These are phyloP conservation scores for Sweltsa coloradensis DNA, from an alignment of 1,140 invertebrate genomes.

Conservation along the genomic window DNA sequence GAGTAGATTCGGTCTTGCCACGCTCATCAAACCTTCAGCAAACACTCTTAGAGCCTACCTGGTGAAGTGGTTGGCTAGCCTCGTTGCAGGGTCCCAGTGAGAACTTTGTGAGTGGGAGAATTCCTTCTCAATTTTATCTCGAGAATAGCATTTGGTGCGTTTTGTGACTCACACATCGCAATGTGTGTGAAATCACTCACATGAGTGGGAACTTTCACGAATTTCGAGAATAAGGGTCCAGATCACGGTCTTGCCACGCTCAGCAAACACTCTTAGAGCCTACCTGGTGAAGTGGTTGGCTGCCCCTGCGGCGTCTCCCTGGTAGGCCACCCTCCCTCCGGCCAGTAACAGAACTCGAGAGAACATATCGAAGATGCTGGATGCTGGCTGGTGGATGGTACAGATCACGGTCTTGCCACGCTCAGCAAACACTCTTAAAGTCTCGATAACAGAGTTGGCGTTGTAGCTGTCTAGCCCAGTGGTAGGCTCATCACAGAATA, in stretches of 20 bases:
- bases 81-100: conserved; percentile 62
- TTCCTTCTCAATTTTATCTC: too few relatives aligned
- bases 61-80: conserved; percentile 68
- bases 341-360: conserved; percentile 66
- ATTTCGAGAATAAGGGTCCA: conserved; percentile 90
- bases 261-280: neutral
- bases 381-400: conserved; percentile 96
- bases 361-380: conserved; percentile 79
- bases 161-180: too few relatives aligned
- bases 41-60: conserved; percentile 33
- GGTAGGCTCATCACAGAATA: conserved; percentile 96
- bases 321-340: conserved; percentile 80
- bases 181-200: too few relatives aligned
- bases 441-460: conserved; percentile 71
- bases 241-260: too few relatives aligned
- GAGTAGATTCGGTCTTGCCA: too few relatives aligned
- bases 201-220: conserved; percentile 71
- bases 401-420: conserved; percentile 78
- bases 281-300: conserved; percentile 68
- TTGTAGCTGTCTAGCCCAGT: conserved; percentile 87
- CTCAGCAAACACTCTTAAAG: conserved; percentile 41
- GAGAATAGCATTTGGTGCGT: too few relatives aligned
- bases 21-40: too few relatives aligned
- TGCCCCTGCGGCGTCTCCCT: conserved; percentile 61
- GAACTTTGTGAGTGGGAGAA: too few relatives aligned